These are phyloP conservation scores for Aspidoscelis tigris DNA, from an alignment of 2,113 vertebrate genomes.

Conservation along the genomic window DNA sequence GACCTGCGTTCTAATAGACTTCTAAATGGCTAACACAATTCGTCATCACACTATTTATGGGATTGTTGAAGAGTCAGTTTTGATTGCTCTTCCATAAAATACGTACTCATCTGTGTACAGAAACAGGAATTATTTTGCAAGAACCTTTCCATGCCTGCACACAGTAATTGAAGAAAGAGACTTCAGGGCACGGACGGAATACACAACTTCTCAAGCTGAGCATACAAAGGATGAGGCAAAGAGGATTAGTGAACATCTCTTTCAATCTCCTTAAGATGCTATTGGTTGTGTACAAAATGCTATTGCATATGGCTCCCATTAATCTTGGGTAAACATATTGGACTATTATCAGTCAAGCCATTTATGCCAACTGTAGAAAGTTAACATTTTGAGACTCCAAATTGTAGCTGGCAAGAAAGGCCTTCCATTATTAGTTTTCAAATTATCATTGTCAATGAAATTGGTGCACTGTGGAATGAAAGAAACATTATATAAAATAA, in stretches of 20 bases:
- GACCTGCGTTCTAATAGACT: background rate
- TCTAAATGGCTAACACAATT: background rate
- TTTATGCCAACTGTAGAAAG: conserved; percentile 18
- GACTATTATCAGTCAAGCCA: conserved; percentile 22
- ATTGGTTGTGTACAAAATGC: background rate
- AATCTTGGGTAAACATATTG: conserved; percentile 36
- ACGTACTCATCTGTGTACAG: background rate
- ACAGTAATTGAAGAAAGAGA: conserved; percentile 13
- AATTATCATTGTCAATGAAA: conserved; percentile 45
- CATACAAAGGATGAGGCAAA: background rate
- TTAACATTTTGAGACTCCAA: conserved; percentile 28
- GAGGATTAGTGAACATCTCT: background rate
- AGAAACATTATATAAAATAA: conserved; percentile 39
- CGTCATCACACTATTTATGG: background rate
- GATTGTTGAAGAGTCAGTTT: background rate
- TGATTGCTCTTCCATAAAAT: background rate
- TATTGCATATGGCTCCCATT: conserved; percentile 24
- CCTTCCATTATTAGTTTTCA: conserved; percentile 17
- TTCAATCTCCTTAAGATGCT: conserved; percentile 20
- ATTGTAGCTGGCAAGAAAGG: conserved; percentile 19
- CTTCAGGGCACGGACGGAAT: background rate
- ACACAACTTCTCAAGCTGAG: background rate
- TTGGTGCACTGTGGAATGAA: background rate
- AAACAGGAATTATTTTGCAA: background rate
- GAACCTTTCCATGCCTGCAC: background rate